Evolutionary conservation across 2,797 vertebrate species (phyloP), one percentile per base, ranked within the genome.

Genomic region (Chaetophractus vellerosus): DNA sequence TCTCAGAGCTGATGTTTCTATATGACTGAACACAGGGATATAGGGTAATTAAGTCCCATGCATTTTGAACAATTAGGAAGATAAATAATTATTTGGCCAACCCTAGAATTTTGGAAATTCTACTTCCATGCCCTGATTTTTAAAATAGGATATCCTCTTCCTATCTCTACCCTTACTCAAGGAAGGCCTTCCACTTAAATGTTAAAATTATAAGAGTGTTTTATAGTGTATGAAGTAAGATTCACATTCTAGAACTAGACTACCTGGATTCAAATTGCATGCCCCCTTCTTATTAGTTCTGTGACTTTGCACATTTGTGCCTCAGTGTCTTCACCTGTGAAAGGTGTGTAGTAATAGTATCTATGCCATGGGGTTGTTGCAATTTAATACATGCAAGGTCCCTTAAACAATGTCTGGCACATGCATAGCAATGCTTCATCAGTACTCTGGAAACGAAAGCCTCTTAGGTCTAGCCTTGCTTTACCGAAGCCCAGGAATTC

Each of bases 81-180:
- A 80, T 52, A 95, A 80, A 28, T 79, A 93, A 85, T 19, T 38
- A 75, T 71, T 90, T 80, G 26, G 18, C 33, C 50, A 71, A 18
- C 23, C 50, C 71, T 80, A 92, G 41, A 94, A 81, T 57, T 87
- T 80, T 63, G 24, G 36, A 95, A 86, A 96, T 95, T 92, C 5
- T 18, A 61, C 23, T 88, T 85, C 80, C 48, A 7, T 6, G 5
- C 4, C 48, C 38, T 50, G 45, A 23, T 61, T 19, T 78, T 78
- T 38, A 57, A 61, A 92, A 83, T 12, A 83, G 9, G 9, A 6
- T 84, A 64, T 74, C 16, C 24, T 88, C 45, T 88, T 87, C 3
- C 12, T 83, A 21, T 21, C 84, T 85, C 36, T 14, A 86, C 11
- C 21, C 16, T 10, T 26, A 15, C n/a, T 9, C 18, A 28, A 87